These are phyloP conservation scores for Crossocerus cetratus DNA, from an alignment of 2,888 invertebrate species.

Conservation along the genomic window DNA sequence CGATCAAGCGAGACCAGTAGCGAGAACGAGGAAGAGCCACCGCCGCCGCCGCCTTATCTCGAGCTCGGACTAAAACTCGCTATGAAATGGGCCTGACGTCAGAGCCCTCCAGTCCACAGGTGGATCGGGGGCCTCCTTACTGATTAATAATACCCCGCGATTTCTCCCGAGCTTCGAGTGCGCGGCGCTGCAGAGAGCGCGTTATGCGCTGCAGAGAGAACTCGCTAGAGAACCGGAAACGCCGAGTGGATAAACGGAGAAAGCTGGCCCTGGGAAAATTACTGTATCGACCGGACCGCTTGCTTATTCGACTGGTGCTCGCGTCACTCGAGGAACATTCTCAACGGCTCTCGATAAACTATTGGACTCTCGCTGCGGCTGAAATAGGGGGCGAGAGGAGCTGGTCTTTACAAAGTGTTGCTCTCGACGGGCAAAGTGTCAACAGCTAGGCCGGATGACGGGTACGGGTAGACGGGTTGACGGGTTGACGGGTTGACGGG, in stretches of 20 bases:
- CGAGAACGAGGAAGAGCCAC: not conserved
- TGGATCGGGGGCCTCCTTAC: slow-evolving; percentile 7
- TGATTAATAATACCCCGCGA: slow-evolving; percentile 27
- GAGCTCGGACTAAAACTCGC: slow-evolving; percentile 1
- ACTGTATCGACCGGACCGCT: slow-evolving; percentile 24
- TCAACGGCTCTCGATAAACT: too few species aligned
- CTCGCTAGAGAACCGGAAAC: slow-evolving; percentile 34
- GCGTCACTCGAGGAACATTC: too few species aligned
- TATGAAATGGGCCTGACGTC: slow-evolving; percentile 16
- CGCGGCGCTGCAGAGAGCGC: not conserved
- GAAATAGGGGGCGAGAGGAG: too few species aligned
- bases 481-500: too few species aligned
- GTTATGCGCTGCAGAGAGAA: not conserved
- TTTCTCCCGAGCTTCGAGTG: slow-evolving; percentile 36
- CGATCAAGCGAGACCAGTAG: slow-evolving; percentile 3
- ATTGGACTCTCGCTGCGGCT: too few species aligned
- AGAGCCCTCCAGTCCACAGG: not conserved
- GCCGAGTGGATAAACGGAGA: slow-evolving; percentile 41
- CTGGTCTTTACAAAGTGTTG: too few species aligned
- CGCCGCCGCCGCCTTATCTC: slow-evolving; percentile 8
- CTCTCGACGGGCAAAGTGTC: too few species aligned
- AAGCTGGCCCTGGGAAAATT: slow-evolving; percentile 49
- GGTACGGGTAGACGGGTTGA: too few species aligned
- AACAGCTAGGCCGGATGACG: too few species aligned
- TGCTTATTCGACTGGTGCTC: not conserved